Evolutionary conservation across 2,113 vertebrate genomes (phyloP), one percentile per base, ranked within the genome.

Genomic region (Suricata suricatta): DNA sequence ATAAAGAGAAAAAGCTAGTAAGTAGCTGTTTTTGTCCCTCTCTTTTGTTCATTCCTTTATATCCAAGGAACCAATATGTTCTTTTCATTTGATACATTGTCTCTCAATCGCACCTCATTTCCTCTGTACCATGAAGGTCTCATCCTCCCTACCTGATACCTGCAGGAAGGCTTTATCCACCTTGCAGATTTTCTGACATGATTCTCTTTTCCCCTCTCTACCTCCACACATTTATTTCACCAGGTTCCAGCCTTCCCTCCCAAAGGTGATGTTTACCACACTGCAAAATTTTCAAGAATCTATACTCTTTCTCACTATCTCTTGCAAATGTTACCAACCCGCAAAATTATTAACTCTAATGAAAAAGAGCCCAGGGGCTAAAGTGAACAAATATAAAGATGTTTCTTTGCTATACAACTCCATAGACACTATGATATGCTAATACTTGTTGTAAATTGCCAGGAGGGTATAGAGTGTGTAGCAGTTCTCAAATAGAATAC

Each of bases 81-180:
- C 27, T 88, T 83, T 71, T 50, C 31, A 8, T 92, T 71, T 94
- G 44, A 29, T 27, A 83, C 29, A 21, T 27, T 90, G 25, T 95
- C 15, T 44, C 77, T 71, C 27, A 64, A 33, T n/a, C 44, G 21
- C 5, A 35, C 3, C 16, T 86, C 47, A 82, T 50, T 90, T 93
- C 19, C 8, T 82, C 33, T 81, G 29, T 4, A 1, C 15, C 1
- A 0, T 5, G 23, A 23, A 16, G 0, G 21, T 31, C 47, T 88
- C 81, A 41, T 72, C 21, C 33, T 71, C 3, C 16, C n/a, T 4
- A 33, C 33, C 13, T 96, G 29, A 64, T 12, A n/a, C 8, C 2
- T 35, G 19, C 19, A 17, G 21, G 1, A 23, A 8, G 23, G 12
- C 50, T 8, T 68, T 71, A 38, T 17, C 72, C 23, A 8, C 31